Evolutionary conservation across 2,113 vertebrate genomes (phyloP).

Genomic region (Larimichthys crocea): DNA sequence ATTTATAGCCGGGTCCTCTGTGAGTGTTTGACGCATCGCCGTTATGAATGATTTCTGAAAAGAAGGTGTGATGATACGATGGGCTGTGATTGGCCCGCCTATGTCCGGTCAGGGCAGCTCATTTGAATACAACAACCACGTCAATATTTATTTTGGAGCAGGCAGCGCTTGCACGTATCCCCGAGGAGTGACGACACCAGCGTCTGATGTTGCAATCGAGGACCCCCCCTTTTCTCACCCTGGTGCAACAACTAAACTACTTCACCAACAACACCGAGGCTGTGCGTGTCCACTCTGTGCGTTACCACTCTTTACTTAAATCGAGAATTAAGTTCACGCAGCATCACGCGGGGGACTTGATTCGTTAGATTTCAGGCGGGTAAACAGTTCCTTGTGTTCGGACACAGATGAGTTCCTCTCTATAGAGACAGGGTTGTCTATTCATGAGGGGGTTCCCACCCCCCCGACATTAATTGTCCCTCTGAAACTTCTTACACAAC

Average conservation of each 20-base stretch:
- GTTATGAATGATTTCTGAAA: constrained; percentile 87
- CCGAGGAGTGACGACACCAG: constrained; percentile 74
- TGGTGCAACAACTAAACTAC: constrained; percentile 32
- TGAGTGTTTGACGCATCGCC: constrained; percentile 86
- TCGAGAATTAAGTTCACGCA: neutral
- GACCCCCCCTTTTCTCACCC: constrained; percentile 50
- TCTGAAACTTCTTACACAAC: constrained; percentile 63
- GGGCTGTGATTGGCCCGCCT: constrained; percentile 80
- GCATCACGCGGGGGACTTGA: neutral
- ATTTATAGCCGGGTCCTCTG: constrained; percentile 83
- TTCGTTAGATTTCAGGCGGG: constrained; percentile 12
- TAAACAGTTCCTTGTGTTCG: constrained; percentile 14
- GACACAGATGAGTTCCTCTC: constrained; percentile 32
- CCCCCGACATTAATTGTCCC: constrained; percentile 20
- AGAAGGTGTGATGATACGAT: constrained; percentile 84
- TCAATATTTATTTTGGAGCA: constrained; percentile 83
- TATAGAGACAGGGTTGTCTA: constrained; percentile 50
- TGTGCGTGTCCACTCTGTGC: neutral
- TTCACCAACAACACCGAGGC: neutral
- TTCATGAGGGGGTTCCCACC: constrained; percentile 54
- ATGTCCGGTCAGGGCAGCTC: constrained; percentile 68
- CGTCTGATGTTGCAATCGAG: constrained; percentile 73
- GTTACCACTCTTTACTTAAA: neutral
- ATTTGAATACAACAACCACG: constrained; percentile 82
- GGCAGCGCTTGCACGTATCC: constrained; percentile 65